phyloP scores from a whole-genome alignment of 2,888 invertebrate species.

The Onchidella celtica region DNA sequence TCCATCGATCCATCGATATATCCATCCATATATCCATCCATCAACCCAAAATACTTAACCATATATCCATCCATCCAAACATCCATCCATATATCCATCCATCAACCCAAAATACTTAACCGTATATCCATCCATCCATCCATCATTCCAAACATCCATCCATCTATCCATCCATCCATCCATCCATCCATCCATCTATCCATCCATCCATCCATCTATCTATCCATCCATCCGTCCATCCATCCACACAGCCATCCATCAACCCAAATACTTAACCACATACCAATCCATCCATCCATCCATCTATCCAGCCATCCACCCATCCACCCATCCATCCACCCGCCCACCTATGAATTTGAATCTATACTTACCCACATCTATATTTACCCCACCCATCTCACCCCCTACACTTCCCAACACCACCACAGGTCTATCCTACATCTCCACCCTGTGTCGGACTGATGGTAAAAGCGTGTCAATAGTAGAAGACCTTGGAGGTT shows the following conservation, averaged over 20 bases:
- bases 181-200: no score
- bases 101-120: no score
- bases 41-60: neutral
- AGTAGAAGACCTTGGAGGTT: slow-evolving; percentile 56
- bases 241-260: no score
- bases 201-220: no score
- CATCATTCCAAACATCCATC: no score
- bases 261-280: no score
- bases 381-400: neutral
- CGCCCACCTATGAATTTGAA: neutral
- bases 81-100: no score
- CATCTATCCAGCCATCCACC: neutral
- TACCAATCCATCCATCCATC: neutral
- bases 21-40: neutral
- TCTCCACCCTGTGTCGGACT: slow-evolving; percentile 51
- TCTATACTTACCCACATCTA: neutral
- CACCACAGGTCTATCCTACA: slow-evolving; percentile 53
- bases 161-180: no score
- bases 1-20: neutral
- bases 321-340: neutral
- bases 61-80: neutral
- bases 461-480: slow-evolving; percentile 57
- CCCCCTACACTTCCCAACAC: neutral
- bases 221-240: no score
- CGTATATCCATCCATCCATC: no score